Evolutionary conservation across 2,888 invertebrate genomes (phyloP).

Genomic region (Lasioglossum vierecki): DNA sequence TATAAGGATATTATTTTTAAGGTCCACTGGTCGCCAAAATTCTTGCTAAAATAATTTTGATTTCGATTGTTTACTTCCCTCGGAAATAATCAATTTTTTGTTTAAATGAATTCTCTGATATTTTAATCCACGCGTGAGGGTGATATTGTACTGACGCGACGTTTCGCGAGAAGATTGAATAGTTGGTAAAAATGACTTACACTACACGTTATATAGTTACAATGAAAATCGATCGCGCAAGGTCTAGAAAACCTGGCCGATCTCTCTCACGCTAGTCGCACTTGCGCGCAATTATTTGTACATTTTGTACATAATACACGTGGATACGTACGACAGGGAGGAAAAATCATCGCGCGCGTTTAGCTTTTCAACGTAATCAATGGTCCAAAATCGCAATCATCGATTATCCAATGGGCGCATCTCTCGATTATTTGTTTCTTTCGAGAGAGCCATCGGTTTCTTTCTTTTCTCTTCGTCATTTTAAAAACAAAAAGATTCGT

Average conservation of each 20-base stretch:
- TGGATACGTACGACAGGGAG: conserved; percentile 28
- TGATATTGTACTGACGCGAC: neutral
- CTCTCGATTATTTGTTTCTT: conserved; percentile 15
- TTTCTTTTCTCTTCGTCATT: conserved; percentile 34
- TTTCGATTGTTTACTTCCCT: neutral
- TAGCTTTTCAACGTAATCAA: conserved; percentile 27
- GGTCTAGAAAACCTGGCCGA: conserved; percentile 1
- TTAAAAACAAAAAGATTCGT: too few species aligned
- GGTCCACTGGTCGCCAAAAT: too few species aligned
- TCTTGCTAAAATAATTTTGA: neutral
- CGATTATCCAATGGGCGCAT: conserved; percentile 8
- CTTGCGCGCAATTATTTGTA: conserved; percentile 71
- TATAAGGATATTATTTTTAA: too few species aligned
- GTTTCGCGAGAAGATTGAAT: neutral
- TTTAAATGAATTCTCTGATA: too few species aligned
- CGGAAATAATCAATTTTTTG: neutral
- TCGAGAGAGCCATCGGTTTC: neutral
- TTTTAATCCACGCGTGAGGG: neutral
- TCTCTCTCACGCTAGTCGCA: conserved; percentile 35
- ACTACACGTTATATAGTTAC: conserved; percentile 3
- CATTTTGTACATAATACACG: conserved; percentile 75
- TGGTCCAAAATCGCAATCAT: conserved; percentile 21
- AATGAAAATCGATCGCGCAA: neutral
- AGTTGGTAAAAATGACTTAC: neutral
- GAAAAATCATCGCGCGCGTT: conserved; percentile 25